A percentile compares a stretch with the other conserved stretches of the same genome.
Evolutionary conservation across 2,888 invertebrate genomes (phyloP).

Genomic region (Limnephilus rhombicus): DNA sequence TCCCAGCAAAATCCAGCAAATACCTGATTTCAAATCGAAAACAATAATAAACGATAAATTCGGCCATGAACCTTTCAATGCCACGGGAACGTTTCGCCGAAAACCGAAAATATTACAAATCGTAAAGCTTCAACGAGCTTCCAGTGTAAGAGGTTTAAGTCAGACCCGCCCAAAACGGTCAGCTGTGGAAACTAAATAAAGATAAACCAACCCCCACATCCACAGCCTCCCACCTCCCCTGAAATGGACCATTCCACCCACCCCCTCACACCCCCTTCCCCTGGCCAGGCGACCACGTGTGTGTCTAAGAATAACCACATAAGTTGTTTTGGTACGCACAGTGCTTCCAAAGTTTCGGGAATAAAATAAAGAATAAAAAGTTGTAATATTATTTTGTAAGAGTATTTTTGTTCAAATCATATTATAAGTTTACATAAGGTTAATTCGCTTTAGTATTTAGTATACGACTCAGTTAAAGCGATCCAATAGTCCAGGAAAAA

Average conservation of each 20-base stretch:
- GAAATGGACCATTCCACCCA: conserved; percentile 40
- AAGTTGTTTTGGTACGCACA: conserved; percentile 45
- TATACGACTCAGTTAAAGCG: too few species aligned
- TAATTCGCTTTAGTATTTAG: too few species aligned
- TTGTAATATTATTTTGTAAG: too few species aligned
- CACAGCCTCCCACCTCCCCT: conserved; percentile 2
- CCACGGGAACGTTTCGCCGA: conserved; percentile 36
- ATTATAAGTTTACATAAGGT: too few species aligned
- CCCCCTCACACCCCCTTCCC: not conserved
- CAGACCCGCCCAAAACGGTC: conserved; percentile 47
- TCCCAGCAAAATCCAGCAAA: not conserved
- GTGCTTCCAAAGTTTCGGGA: not conserved
- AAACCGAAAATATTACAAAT: conserved; percentile 50
- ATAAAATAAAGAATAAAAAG: not conserved
- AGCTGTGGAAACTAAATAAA: conserved; percentile 54
- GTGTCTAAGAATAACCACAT: conserved; percentile 49
- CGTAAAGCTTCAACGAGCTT: conserved; percentile 45
- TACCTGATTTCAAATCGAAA: conserved; percentile 35
- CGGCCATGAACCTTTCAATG: conserved; percentile 54
- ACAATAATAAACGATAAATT: conserved; percentile 50
- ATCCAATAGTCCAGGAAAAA: too few species aligned
- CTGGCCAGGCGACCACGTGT: conserved; percentile 38
- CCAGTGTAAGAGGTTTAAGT: conserved; percentile 49
- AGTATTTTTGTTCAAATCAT: too few species aligned
- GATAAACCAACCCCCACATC: conserved; percentile 45